A percentile compares a stretch with the other conserved stretches of the same genome.
Evolutionary conservation across 2,797 vertebrate genomes (phyloP).

Genomic region (Darevskia nairensis): DNA sequence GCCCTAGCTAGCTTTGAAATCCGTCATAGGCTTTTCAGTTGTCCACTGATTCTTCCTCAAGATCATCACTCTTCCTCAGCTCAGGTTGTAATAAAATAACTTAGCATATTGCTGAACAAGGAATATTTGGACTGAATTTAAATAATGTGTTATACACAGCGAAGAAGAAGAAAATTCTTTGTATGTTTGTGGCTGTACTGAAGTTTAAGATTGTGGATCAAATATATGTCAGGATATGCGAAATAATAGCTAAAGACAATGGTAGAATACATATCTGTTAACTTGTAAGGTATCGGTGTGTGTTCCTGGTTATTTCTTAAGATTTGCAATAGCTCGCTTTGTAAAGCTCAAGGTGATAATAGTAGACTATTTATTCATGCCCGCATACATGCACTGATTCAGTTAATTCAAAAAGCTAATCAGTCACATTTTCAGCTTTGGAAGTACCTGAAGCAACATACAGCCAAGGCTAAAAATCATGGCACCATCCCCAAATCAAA

Average conservation of each 20-base stretch:
- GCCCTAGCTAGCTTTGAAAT: conserved; percentile 52
- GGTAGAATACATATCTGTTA: conserved; percentile 21
- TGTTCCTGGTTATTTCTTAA: neutral
- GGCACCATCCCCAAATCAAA: neutral
- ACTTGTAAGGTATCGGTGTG: neutral
- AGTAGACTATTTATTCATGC: neutral
- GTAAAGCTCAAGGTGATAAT: neutral
- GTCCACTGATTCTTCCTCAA: conserved; percentile 58
- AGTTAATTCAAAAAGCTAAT: neutral
- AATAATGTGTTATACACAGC: conserved; percentile 54
- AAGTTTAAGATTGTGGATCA: conserved; percentile 49
- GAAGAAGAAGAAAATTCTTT: conserved; percentile 48
- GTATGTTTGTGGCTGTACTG: conserved; percentile 26
- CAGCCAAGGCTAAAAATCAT: neutral
- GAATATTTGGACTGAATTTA: conserved; percentile 60
- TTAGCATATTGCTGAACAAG: conserved; percentile 64
- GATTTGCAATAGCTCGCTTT: neutral
- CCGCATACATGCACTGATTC: too few species aligned
- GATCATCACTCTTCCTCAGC: conserved; percentile 54
- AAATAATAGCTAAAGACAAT: conserved; percentile 54
- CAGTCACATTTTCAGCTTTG: neutral
- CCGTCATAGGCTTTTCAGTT: conserved; percentile 55
- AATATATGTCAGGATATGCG: conserved; percentile 33
- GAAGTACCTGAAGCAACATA: neutral
- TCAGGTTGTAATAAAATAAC: conserved; percentile 50